Evolutionary conservation across 2,888 invertebrate genomes (phyloP), one percentile per base, ranked within the genome.

Genomic region (Metellina segmentata): DNA sequence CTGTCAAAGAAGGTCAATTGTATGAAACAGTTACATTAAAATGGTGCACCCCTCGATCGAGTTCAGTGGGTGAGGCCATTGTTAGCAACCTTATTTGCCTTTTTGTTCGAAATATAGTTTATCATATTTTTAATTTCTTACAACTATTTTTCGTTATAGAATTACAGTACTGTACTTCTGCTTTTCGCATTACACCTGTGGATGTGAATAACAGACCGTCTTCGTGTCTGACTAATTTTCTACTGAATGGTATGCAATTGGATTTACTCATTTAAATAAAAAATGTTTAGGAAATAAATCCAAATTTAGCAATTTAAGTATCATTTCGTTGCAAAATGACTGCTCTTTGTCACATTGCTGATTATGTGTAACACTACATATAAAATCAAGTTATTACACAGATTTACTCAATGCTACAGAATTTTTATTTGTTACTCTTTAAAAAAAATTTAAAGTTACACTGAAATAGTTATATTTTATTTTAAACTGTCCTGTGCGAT

Each of bases 171-270:
- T 98, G 97, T 94, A 97, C 98, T 0, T 97, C 97, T 0, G 97
- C 98, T 95, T 97, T 97, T 95, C 96, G 98, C 92, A 98, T 99
- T 49, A 99, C 99, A 0, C 99, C 99, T 0, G 98, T 98, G 0
- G 98, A 99, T 95, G 98, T 99, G 0, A 99, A 98, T 93, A 98
- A 98, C 34, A 96, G 99, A 0, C 99, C 99, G 0, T 99, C 99
- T 0, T 98, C 99, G 0, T 99, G 99, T 95, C 96, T 99, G 85
- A 99, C 99, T 79, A 99, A 99, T 95, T 99, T 99, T 95, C 95
- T 99, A n/a, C 96, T 99, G 0, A 98, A 98, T 94, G 99, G 99
- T 11, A 96, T 16, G 61, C 16, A 8, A 9, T 34, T 34, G 34
- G 34, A 34, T 34, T 34, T 34, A 34, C 34, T 34, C 34, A 2